These are phyloP conservation scores for Acanthosepion lycidas DNA, from an alignment of 2,888 invertebrate genomes.

Conservation along the genomic window DNA sequence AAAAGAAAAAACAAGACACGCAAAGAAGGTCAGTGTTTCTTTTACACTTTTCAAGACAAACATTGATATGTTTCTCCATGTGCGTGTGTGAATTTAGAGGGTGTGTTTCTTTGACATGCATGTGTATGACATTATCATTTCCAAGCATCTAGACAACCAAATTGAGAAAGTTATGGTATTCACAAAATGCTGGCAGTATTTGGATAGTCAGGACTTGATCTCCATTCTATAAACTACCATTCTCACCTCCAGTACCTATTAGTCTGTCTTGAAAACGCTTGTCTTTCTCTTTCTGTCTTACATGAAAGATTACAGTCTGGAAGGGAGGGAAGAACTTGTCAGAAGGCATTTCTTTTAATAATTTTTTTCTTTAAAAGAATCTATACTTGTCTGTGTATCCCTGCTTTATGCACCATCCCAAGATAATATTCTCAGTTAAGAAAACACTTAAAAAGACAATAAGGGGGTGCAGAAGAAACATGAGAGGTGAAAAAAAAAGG, in stretches of 20 bases:
- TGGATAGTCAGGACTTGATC: not conserved
- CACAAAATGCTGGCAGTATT: not conserved
- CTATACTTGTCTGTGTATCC: not conserved
- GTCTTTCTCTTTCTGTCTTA: not conserved
- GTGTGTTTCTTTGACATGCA: not conserved
- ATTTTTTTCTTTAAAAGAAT: too few species aligned
- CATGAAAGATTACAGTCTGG: not conserved
- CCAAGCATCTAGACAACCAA: not conserved
- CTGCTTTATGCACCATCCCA: not conserved
- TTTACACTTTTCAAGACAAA: not conserved
- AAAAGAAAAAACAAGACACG: not conserved
- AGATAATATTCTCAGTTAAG: not conserved
- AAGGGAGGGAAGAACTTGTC: not conserved
- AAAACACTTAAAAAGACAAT: not conserved
- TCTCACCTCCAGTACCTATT: not conserved
- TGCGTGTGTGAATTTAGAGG: not conserved
- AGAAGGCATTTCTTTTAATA: too few species aligned
- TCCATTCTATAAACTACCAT: not conserved
- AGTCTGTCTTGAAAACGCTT: not conserved
- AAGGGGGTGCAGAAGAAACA: not conserved
- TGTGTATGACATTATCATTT: not conserved
- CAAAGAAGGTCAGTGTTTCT: not conserved
- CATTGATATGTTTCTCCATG: slow-evolving; percentile 2
- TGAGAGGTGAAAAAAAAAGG: not conserved
- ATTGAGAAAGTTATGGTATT: not conserved